Percentiles rank a stretch among this genome's conserved stretches.
These are phyloP conservation scores for Deilephila elpenor DNA, from an alignment of 2,888 invertebrate species.

Conservation along the genomic window DNA sequence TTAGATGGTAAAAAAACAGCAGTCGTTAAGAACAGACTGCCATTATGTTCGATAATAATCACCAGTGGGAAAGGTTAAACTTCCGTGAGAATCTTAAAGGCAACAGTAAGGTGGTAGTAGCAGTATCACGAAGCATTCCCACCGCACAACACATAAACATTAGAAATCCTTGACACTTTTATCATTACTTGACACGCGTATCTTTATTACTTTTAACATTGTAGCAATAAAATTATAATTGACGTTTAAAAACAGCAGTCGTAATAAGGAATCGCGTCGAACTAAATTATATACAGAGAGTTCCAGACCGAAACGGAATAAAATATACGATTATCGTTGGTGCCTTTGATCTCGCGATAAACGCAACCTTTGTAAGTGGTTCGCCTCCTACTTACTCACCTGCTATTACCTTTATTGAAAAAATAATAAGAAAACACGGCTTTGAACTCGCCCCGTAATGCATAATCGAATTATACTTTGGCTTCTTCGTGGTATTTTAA, in stretches of 20 bases:
- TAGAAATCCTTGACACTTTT: constrained; percentile 26
- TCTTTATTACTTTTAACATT: constrained; percentile 22
- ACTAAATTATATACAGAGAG: constrained; percentile 8
- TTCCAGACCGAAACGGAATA: not conserved
- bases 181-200: constrained; percentile 36
- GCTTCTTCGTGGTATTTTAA: not conserved
- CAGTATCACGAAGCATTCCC: not conserved
- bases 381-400: constrained; percentile 5
- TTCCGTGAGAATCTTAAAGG: constrained; percentile 66
- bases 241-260: not conserved
- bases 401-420: not conserved
- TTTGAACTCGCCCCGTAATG: not conserved
- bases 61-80: constrained; percentile 67
- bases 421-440: constrained; percentile 1
- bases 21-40: constrained; percentile 16
- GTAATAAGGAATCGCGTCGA: not conserved
- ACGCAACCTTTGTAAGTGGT: not conserved
- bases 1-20: not conserved
- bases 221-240: constrained; percentile 22
- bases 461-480: constrained; percentile 4
- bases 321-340: not conserved
- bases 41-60: constrained; percentile 33
- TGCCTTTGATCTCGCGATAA: constrained; percentile 11
- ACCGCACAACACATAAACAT: constrained; percentile 5
- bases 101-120: not conserved